phyloP scores from a whole-genome alignment of 2,113 vertebrate species.

The Proteles cristata region DNA sequence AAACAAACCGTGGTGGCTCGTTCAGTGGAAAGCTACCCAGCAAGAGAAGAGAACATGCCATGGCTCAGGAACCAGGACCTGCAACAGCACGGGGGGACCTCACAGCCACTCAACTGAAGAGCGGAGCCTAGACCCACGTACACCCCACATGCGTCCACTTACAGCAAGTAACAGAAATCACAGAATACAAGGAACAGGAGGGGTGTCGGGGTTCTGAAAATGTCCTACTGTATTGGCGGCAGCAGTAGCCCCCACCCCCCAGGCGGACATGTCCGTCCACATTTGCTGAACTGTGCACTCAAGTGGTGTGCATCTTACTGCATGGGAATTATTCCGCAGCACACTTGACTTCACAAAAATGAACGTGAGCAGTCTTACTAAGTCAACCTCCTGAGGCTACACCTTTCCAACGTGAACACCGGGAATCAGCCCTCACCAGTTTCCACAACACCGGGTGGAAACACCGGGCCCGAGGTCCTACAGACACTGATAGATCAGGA shows the following conservation, averaged over 20 bases:
- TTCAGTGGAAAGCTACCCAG: neutral
- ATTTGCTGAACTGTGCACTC: neutral
- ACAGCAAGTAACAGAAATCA: neutral
- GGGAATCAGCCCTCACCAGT: neutral
- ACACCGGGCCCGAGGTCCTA: neutral
- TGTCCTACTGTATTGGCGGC: accelerated
- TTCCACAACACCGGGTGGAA: neutral
- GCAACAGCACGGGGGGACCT: accelerated
- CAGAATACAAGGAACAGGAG: neutral
- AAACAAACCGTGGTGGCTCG: too few species aligned
- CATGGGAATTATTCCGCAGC: neutral
- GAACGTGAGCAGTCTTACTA: neutral
- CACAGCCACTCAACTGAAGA: accelerated
- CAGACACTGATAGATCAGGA: accelerated
- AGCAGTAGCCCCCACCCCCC: neutral
- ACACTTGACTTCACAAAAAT: neutral
- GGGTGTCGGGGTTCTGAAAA: neutral
- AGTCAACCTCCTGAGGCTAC: neutral
- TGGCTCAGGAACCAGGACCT: accelerated
- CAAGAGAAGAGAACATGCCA: neutral
- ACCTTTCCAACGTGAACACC: neutral
- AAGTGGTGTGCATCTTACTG: neutral
- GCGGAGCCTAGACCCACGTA: too few species aligned
- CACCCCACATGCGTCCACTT: accelerated
- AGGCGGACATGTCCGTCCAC: too few species aligned